Base-by-base conservation (phyloP, 2,113 vertebrate species). In the Ptychochromis oligacanthus region DNA sequence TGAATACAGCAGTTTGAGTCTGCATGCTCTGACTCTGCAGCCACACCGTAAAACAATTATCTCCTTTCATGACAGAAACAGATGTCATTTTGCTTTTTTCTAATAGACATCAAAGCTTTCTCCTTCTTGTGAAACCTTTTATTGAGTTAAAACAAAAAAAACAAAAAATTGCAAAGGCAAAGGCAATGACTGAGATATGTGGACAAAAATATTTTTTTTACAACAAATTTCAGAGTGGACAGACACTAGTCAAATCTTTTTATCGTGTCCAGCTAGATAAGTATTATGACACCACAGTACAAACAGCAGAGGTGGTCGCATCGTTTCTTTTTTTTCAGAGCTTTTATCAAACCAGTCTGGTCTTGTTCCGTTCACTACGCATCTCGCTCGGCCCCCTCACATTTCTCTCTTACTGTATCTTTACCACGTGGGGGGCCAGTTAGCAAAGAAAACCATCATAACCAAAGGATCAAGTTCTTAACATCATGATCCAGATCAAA, bases 231-330 rank as follows among this genome's bases (percentile, higher is more conserved):
- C 54, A 54, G 15, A 20, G 10, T 4, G 2, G 17, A 75, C 57
- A 61, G 9, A 55, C 24, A 8, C n/a, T n/a, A 60, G 22, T 59
- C 24, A 5, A 54, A 82, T 14, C 43, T 8, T 60, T 13, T 6
- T 20, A 70, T 49, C 54, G 31, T 38, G 54, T 65, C 62, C n/a
- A 17, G 14, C 49, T 18, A 54, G 18, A 75, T 40, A 17, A 52
- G 34, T 90, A 57, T 83, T 81, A 81, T 92, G 86, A 85, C 74
- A 92, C 85, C 76, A 88, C 65, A 74, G 57, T 67, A 70, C 75
- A 89, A 86, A 90, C 67, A 75, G 72, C 74, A 80, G 43, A 87
- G 55, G 20, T 15, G 36, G 67, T 15, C 1, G 20, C 1, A 72
- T 72, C 59, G 31, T 8, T 28, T 80, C n/a, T 54, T 55, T 76